These are phyloP conservation scores for Stenodera caucasica DNA, from an alignment of 2,888 invertebrate species.

Conservation along the genomic window DNA sequence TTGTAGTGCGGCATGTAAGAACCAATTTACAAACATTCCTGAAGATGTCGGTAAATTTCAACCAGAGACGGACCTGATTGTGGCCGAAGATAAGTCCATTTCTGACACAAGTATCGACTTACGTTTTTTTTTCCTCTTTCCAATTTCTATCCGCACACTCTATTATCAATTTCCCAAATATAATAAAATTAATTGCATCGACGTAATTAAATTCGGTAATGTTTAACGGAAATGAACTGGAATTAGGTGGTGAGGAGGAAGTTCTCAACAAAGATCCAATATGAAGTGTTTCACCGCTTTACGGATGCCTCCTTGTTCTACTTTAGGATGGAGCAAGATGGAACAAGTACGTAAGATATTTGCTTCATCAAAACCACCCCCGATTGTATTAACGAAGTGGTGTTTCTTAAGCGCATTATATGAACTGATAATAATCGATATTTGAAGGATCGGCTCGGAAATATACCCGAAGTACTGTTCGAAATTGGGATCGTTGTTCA, in stretches of 20 bases:
- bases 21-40: constrained; percentile 54
- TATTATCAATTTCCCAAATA: too few relatives aligned
- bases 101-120: constrained; percentile 29
- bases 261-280: constrained; percentile 22
- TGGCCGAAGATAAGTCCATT: constrained; percentile 31
- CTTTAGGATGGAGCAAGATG: neutral
- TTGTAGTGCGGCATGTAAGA: constrained; percentile 50
- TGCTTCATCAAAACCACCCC: constrained; percentile 42
- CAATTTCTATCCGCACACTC: too few relatives aligned
- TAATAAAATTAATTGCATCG: too few relatives aligned
- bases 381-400: constrained; percentile 47
- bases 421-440: constrained; percentile 41
- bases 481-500: neutral
- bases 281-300: constrained; percentile 37
- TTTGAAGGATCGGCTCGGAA: neutral
- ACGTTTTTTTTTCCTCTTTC: constrained; percentile 28
- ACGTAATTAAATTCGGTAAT: constrained; percentile 22
- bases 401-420: constrained; percentile 42
- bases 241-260: constrained; percentile 16
- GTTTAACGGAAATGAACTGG: constrained; percentile 19
- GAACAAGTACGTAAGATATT: constrained; percentile 38
- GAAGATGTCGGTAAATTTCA: constrained; percentile 50
- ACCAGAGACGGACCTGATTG: constrained; percentile 34
- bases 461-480: neutral
- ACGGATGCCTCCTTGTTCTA: neutral